Conservation (phyloP, 1,140 invertebrate species). For the Notospermus geniculatus region DNA sequence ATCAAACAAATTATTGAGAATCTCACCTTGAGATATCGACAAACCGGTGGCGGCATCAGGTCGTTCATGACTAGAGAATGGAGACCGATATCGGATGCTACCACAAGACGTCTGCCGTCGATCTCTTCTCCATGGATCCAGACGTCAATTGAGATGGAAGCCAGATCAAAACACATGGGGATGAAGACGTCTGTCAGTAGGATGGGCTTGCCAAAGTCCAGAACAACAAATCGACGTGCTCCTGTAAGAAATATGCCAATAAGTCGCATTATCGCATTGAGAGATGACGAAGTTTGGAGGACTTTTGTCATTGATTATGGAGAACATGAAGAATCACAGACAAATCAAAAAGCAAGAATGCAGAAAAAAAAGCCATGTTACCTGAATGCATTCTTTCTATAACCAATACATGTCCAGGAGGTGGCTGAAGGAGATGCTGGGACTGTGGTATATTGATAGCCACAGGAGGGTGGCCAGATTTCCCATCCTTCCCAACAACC, state of each 20-base stretch:
- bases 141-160: constrained; percentile 84
- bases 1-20: too few species aligned
- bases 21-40: constrained; percentile 79
- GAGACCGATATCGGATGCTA: constrained; percentile 79
- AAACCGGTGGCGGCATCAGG: constrained; percentile 83
- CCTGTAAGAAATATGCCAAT: constrained; percentile 59
- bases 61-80: constrained; percentile 82
- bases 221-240: constrained; percentile 73
- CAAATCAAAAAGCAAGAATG: background rate
- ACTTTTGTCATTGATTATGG: background rate
- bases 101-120: constrained; percentile 79
- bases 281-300: background rate
- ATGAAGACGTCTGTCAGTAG: constrained; percentile 85
- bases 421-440: constrained; percentile 70
- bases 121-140: constrained; percentile 77
- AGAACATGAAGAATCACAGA: background rate
- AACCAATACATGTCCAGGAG: constrained; percentile 77
- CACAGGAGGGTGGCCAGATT: constrained; percentile 1
- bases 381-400: constrained; percentile 90
- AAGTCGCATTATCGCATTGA: too few species aligned
- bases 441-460: constrained; percentile 66
- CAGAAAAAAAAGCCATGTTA: constrained; percentile 56
- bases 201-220: constrained; percentile 84
- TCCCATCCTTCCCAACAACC: constrained; percentile 19
- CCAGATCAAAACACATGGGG: constrained; percentile 79